Evolutionary conservation across 2,797 vertebrate species (phyloP).

Genomic region (Ptychadena robeensis): DNA sequence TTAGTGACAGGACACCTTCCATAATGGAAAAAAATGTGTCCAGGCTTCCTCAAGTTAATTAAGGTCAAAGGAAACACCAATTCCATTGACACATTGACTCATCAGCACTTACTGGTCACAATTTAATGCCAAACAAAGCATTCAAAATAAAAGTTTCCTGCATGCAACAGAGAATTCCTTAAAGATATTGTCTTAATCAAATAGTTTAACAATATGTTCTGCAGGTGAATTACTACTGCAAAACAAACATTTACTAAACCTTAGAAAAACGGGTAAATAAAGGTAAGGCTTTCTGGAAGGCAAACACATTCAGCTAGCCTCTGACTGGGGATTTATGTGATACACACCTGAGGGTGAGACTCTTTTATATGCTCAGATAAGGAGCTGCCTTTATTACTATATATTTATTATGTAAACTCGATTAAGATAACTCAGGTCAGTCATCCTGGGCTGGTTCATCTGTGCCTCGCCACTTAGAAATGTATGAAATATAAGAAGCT

Average conservation of each 20-base stretch:
- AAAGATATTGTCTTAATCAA: constrained; percentile 18
- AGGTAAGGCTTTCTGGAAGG: constrained; percentile 53
- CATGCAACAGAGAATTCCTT: background rate
- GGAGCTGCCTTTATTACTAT: background rate
- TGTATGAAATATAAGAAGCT: background rate
- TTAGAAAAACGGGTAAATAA: constrained; percentile 54
- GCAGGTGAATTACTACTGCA: constrained; percentile 45
- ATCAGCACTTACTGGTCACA: no score
- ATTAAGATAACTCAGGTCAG: background rate
- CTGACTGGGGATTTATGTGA: constrained; percentile 1
- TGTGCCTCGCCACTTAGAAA: background rate
- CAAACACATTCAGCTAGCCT: constrained; percentile 20
- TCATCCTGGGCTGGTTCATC: background rate
- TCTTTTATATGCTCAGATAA: background rate
- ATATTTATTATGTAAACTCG: background rate
- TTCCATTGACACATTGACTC: no score
- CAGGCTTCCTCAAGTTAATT: no score
- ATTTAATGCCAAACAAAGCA: background rate
- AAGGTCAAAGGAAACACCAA: no score
- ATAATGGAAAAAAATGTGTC: no score
- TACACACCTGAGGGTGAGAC: constrained; percentile 5
- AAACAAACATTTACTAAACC: constrained; percentile 54
- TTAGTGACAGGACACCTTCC: no score
- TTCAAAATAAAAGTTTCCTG: background rate
- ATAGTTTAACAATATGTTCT: constrained; percentile 27